Conservation (phyloP, 2,113 vertebrate species). For the Alethe castanea region DNA sequence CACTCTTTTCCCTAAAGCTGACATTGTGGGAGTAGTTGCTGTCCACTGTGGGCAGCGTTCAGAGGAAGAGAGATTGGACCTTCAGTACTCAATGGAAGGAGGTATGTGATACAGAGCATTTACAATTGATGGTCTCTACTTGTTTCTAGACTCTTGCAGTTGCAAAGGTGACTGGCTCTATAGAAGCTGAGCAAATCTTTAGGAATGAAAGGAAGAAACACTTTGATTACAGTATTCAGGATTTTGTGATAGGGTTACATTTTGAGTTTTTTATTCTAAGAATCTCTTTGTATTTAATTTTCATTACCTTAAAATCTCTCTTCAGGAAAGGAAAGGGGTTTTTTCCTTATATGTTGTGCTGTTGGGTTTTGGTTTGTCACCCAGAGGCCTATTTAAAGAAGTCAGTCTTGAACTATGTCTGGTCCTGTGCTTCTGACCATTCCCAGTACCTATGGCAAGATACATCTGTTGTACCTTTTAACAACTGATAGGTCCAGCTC, state of each 20-base stretch:
- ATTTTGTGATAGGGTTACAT: neutral
- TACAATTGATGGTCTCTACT: neutral
- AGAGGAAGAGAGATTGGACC: neutral
- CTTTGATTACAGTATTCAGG: neutral
- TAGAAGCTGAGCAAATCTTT: neutral
- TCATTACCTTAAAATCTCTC: neutral
- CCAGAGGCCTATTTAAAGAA: neutral
- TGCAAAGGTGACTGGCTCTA: neutral
- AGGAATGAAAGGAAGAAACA: neutral
- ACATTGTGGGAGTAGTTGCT: neutral
- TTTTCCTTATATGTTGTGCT: neutral
- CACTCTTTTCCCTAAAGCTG: neutral
- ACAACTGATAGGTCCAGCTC: neutral
- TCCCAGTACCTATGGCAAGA: neutral
- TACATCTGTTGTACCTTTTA: neutral
- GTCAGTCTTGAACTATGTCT: neutral
- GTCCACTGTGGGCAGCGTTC: neutral
- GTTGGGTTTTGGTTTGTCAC: neutral
- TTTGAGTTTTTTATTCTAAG: neutral
- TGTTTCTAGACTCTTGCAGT: neutral
- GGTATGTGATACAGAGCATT: conserved; percentile 16
- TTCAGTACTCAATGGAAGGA: conserved; percentile 30
- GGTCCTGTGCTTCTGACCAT: neutral
- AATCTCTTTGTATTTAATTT: neutral
- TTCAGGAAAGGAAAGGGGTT: neutral